Conservation (phyloP, 2,113 vertebrate species). For the Bombycilla garrulus region DNA sequence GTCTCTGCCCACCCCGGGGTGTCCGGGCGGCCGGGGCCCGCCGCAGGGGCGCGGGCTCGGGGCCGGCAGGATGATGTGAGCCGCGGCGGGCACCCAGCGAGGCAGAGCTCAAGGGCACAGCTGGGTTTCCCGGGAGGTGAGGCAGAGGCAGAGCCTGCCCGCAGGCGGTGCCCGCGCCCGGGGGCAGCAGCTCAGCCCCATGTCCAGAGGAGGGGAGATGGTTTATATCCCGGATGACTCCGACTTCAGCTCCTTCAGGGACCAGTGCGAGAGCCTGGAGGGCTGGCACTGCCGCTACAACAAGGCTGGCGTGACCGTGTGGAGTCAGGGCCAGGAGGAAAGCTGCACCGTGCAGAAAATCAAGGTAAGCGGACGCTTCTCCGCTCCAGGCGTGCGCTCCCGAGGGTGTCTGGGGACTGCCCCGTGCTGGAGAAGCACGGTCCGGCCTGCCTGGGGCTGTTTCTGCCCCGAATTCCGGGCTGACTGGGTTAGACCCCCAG, state of each 20-base stretch:
- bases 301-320: constrained; percentile 81
- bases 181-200: background rate
- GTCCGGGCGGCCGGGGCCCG: background rate
- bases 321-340: constrained; percentile 79
- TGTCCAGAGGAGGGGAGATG: constrained; percentile 31
- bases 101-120: constrained; percentile 10
- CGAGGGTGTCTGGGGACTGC: background rate
- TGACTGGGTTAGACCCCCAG: background rate
- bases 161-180: background rate
- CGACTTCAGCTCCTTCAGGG: constrained; percentile 83
- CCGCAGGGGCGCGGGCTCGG: accelerated
- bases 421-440: background rate
- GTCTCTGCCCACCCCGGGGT: background rate
- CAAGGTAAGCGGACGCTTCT: constrained; percentile 75
- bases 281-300: constrained; percentile 83
- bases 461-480: background rate
- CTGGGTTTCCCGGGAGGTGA: background rate
- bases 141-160: background rate
- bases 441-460: background rate
- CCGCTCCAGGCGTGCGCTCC: background rate
- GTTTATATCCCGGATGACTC: constrained; percentile 85
- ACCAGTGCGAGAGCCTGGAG: constrained; percentile 77
- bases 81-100: background rate
- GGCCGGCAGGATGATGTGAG: background rate
- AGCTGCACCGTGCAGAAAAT: constrained; percentile 82